These are phyloP conservation scores for Amblyraja radiata DNA, from an alignment of 2,797 vertebrate genomes.

Conservation along the genomic window DNA sequence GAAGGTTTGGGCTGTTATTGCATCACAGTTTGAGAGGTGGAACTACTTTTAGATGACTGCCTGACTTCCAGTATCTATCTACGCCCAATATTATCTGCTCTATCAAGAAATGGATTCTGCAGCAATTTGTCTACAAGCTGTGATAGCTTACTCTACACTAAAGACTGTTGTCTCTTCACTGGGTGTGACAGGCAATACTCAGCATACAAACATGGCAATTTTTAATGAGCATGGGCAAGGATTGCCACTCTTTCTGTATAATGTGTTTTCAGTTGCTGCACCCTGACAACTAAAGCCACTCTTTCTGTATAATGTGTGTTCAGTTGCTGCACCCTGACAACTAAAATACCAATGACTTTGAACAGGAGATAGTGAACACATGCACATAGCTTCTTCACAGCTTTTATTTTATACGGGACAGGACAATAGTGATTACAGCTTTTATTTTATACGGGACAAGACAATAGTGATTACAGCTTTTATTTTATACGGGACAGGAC, in stretches of 20 bases:
- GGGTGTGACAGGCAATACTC: background rate
- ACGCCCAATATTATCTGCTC: background rate
- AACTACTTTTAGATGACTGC: no score
- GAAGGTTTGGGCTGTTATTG: no score
- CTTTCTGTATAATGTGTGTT: no score
- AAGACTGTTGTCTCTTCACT: background rate
- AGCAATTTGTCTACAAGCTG: background rate
- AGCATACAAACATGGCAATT: no score
- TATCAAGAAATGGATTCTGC: background rate
- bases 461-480: background rate
- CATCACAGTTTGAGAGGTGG: no score
- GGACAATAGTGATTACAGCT: no score
- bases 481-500: background rate
- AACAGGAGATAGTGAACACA: background rate
- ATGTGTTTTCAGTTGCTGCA: background rate
- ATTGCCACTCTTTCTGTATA: no score
- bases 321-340: no score
- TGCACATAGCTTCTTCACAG: background rate
- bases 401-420: no score
- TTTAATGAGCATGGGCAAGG: background rate
- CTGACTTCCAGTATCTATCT: no score
- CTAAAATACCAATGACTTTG: background rate
- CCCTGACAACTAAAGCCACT: no score
- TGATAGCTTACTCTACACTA: background rate
- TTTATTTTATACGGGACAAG: no score